Evolutionary conservation across 2,113 vertebrate genomes (phyloP).

Genomic region (Stigmatopora nigra): DNA sequence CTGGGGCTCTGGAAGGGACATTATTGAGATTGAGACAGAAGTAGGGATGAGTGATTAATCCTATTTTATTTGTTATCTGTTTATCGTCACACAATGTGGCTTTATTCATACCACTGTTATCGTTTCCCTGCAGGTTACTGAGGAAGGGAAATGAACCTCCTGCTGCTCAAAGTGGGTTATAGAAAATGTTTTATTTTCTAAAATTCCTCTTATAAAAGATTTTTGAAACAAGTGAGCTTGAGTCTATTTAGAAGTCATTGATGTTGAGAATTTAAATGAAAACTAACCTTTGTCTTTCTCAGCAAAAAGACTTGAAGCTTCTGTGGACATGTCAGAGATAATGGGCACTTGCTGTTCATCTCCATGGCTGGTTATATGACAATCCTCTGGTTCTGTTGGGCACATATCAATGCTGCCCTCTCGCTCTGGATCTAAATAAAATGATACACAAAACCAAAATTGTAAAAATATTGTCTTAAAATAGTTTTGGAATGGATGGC

Average conservation of each 20-base stretch:
- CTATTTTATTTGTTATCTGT: constrained; percentile 25
- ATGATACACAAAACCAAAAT: not conserved
- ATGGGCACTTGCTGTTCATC: constrained; percentile 61
- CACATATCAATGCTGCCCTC: constrained; percentile 17
- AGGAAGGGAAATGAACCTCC: constrained; percentile 23
- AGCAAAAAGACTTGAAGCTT: constrained; percentile 22
- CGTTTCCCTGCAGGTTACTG: constrained; percentile 21
- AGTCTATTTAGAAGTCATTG: not conserved
- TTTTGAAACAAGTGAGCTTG: not conserved
- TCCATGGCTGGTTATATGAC: constrained; percentile 15
- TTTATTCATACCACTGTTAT: constrained; percentile 26
- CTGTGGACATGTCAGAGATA: constrained; percentile 17
- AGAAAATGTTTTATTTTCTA: constrained; percentile 6
- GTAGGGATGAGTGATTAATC: constrained; percentile 10
- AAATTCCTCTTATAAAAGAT: constrained; percentile 18
- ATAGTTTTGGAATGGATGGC: not conserved
- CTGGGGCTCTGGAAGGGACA: constrained; percentile 43
- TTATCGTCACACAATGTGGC: constrained; percentile 22
- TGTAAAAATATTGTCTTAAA: not conserved
- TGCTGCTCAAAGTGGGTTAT: constrained; percentile 17
- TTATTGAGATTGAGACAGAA: constrained; percentile 20
- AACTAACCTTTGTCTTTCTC: constrained; percentile 45
- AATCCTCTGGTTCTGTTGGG: constrained; percentile 29
- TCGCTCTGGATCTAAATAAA: constrained; percentile 20
- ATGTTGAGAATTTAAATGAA: not conserved